phyloP scores from a whole-genome alignment of 2,888 invertebrate genomes.

The Pterobdella sp. region DNA sequence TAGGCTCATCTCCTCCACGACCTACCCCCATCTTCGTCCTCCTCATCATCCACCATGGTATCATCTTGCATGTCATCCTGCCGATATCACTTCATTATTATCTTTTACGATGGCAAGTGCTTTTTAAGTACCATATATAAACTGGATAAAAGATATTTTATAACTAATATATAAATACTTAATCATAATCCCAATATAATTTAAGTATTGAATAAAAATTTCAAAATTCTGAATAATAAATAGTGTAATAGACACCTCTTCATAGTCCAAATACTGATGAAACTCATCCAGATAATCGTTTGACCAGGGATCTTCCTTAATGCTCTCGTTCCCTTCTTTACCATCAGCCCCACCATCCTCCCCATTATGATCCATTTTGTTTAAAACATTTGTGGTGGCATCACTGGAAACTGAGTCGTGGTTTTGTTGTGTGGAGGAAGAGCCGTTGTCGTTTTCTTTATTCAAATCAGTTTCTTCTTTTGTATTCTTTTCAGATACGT shows the following conservation, averaged over 20 bases:
- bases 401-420: too few relatives aligned
- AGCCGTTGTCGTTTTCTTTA: neutral
- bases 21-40: conserved; percentile 16
- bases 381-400: neutral
- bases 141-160: too few relatives aligned
- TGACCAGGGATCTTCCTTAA: neutral
- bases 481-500: neutral
- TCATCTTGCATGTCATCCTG: neutral
- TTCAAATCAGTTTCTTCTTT: neutral
- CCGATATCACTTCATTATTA: too few relatives aligned
- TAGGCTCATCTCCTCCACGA: conserved; percentile 16
- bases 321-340: neutral
- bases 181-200: too few relatives aligned
- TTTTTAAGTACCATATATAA: too few relatives aligned
- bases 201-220: too few relatives aligned
- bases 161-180: too few relatives aligned
- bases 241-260: too few relatives aligned
- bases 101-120: too few relatives aligned
- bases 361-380: neutral
- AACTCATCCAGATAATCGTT: neutral
- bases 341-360: neutral
- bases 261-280: neutral
- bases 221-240: too few relatives aligned
- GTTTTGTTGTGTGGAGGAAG: too few relatives aligned
- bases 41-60: conserved; percentile 13